Evolutionary conservation across 2,888 invertebrate genomes (phyloP), one percentile per base, ranked within the genome.

Genomic region (Andrena marginata): DNA sequence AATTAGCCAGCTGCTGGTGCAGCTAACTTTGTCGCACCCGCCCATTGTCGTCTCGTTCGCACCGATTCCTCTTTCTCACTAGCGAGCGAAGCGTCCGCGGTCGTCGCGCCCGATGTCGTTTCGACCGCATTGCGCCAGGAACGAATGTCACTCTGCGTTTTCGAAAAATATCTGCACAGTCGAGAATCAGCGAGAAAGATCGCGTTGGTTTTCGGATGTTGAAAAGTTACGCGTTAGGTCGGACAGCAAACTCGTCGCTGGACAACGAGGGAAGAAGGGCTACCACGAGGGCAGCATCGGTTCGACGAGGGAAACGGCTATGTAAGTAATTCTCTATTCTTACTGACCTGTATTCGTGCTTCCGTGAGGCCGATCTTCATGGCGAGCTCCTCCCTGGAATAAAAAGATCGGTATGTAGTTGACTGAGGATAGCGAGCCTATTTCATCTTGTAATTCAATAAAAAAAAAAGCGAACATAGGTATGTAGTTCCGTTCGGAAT

Each of bases 291-390:
- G 8, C 23, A 56, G 20, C 4, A 4, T 20, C 54, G 23, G 23
- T 10, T 56, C 26, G 23, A 26, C 0, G 56, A 56, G 56, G 23
- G 20, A 26, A 26, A 54, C 10, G 20, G 26, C 8, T 56, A 35
- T 35, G 35, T 35, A 4, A 42, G 13, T 42, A 56, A 20, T 33
- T 33, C 3, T 20, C 35, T 54, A 54, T 42, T 80, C 84, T 35
- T 69, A 90, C 95, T 95, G 95, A 98, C 98, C 97, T 98, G 98
- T 95, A 98, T 98, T 94, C 98, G 96, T 77, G 98, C 98, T 95
- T 98, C 98, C 65, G 98, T 98, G 89, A 98, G 95, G 91, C 98
- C 98, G 92, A 98, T 98, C 95, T 98, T 98, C 97, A 98, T 97
- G 51, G 98, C 98, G 82, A 98, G 95, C 94, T 98, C 98, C 95